Percentiles rank a stretch among this genome's conserved stretches.
These are phyloP conservation scores for Illadopsis cleaveri DNA, from an alignment of 2,113 vertebrate genomes.

Conservation along the genomic window DNA sequence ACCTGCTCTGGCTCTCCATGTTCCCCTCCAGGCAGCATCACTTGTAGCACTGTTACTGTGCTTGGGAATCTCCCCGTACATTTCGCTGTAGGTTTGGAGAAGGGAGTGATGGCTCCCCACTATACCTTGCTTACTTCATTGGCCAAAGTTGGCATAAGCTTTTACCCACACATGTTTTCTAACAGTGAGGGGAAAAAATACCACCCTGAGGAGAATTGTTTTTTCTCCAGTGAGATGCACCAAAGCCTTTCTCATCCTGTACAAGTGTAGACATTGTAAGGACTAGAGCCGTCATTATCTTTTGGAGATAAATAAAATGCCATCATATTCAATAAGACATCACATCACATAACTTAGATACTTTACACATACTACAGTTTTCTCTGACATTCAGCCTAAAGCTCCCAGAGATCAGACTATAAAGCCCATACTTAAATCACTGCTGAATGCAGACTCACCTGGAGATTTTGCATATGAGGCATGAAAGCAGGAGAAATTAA, in stretches of 20 bases:
- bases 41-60: background rate
- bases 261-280: background rate
- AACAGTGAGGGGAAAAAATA: background rate
- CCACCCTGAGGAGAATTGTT: background rate
- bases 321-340: background rate
- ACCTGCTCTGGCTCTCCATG: background rate
- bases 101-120: background rate
- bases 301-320: background rate
- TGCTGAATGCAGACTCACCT: constrained; percentile 76
- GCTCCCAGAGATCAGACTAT: background rate
- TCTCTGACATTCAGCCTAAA: background rate
- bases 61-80: background rate
- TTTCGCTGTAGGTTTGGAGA: background rate
- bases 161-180: background rate
- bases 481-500: constrained; percentile 99
- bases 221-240: background rate
- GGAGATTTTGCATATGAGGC: constrained; percentile 97
- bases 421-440: background rate
- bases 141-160: background rate
- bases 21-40: background rate
- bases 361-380: background rate
- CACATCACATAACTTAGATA: background rate
- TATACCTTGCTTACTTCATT: background rate
- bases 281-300: background rate
- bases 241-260: background rate